These are phyloP conservation scores for Drosophila subobscura DNA, from an alignment of 1,140 invertebrate species.

Conservation along the genomic window DNA sequence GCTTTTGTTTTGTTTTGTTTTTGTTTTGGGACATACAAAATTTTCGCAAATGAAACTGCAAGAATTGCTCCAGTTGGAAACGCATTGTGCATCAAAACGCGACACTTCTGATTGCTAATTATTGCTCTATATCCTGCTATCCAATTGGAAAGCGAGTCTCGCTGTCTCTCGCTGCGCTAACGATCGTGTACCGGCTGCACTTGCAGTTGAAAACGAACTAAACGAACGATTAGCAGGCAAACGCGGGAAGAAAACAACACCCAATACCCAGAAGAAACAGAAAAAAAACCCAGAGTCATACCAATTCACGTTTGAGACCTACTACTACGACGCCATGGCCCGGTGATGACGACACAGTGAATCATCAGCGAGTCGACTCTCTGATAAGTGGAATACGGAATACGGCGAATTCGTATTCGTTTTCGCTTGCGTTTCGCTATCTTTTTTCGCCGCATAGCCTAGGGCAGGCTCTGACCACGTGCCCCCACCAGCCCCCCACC, in stretches of 20 bases:
- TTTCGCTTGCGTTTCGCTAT: conserved; percentile 6
- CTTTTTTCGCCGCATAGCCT: conserved; percentile 9
- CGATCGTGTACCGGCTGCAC: conserved; percentile 52
- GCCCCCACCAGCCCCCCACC: conserved; percentile 6
- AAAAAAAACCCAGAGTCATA: conserved; percentile 28
- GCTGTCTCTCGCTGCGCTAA: too few relatives aligned
- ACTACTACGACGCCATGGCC: conserved; percentile 7
- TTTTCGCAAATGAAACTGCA: conserved; percentile 40
- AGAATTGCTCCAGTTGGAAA: conserved; percentile 54
- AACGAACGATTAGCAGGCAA: conserved; percentile 46
- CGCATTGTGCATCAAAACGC: conserved; percentile 46
- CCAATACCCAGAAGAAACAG: conserved; percentile 21
- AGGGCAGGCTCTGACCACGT: conserved; percentile 40
- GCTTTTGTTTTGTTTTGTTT: neutral
- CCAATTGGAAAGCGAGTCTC: too few relatives aligned
- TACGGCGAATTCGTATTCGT: conserved; percentile 11
- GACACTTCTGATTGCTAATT: neutral
- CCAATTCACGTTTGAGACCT: conserved; percentile 27
- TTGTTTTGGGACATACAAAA: conserved; percentile 43
- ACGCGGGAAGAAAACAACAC: conserved; percentile 65
- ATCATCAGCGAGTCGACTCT: conserved; percentile 11
- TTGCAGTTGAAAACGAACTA: conserved; percentile 70
- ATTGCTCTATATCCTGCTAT: too few relatives aligned
- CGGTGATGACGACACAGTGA: conserved; percentile 53
- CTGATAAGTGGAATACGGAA: conserved; percentile 47